Evolutionary conservation across 2,797 vertebrate genomes (phyloP).

Genomic region (Pteropus rufus): DNA sequence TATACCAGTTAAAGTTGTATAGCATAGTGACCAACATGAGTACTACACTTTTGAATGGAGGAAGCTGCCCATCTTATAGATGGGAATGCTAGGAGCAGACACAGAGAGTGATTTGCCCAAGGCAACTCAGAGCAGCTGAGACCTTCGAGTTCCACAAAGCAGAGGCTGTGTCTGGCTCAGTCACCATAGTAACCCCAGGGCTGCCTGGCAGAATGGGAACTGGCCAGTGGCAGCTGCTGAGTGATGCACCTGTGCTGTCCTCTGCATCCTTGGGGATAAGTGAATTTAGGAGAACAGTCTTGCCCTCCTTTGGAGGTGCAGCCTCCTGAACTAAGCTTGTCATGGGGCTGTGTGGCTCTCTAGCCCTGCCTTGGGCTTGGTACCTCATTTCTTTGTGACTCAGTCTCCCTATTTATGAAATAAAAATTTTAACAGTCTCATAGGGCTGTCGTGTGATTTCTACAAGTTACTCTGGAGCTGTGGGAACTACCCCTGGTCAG

Average conservation of each 20-base stretch:
- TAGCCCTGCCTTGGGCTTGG: background rate
- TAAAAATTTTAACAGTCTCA: background rate
- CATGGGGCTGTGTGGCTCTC: background rate
- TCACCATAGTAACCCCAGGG: background rate
- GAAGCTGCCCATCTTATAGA: background rate
- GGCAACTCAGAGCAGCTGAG: background rate
- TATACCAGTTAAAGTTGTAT: too few species aligned
- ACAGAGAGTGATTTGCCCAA: background rate
- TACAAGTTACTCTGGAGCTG: background rate
- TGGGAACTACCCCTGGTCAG: background rate
- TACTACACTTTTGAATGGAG: background rate
- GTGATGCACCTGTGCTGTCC: fast-evolving
- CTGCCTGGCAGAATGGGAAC: background rate
- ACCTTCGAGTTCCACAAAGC: fast-evolving
- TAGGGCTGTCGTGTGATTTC: background rate
- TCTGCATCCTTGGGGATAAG: background rate
- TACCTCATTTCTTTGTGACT: background rate
- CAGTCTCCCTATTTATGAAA: background rate
- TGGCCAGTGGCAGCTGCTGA: background rate
- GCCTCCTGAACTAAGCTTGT: background rate
- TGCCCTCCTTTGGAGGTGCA: background rate
- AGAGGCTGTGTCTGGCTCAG: background rate
- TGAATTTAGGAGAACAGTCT: background rate
- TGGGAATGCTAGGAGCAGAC: background rate
- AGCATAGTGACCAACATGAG: too few species aligned